Conservation (phyloP, 2,113 vertebrate species). For the Leptobrachium leishanense region DNA sequence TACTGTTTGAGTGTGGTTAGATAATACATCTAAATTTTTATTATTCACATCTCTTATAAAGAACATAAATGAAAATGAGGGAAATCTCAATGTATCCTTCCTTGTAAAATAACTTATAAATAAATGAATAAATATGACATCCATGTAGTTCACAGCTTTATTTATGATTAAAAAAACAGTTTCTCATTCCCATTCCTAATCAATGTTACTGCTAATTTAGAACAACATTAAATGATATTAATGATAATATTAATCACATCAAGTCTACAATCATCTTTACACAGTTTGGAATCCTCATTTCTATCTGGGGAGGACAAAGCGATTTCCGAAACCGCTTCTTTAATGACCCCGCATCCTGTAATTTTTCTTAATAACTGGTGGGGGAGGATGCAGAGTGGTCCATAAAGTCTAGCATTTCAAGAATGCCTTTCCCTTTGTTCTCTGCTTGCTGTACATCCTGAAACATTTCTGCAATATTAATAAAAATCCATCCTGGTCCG, state of each 20-base stretch:
- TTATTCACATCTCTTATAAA: too few species aligned
- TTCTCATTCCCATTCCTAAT: slow-evolving; percentile 10
- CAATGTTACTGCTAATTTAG: slow-evolving; percentile 36
- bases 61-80: too few species aligned
- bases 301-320: slow-evolving; percentile 28
- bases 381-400: slow-evolving; percentile 20
- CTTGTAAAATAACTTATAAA: too few species aligned
- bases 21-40: too few species aligned
- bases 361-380: slow-evolving; percentile 41
- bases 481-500: slow-evolving; percentile 24
- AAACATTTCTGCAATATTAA: slow-evolving; percentile 23
- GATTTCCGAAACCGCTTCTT: slow-evolving; percentile 40
- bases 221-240: slow-evolving; percentile 32
- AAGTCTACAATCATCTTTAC: slow-evolving; percentile 25
- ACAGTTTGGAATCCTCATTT: slow-evolving; percentile 37
- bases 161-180: background rate
- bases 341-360: slow-evolving; percentile 36
- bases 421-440: slow-evolving; percentile 26
- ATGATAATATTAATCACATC: slow-evolving; percentile 33
- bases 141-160: too few species aligned
- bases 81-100: too few species aligned
- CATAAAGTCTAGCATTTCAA: slow-evolving; percentile 16
- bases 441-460: slow-evolving; percentile 1
- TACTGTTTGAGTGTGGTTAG: too few species aligned
- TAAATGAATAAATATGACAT: too few species aligned